phyloP scores from a whole-genome alignment of 2,797 vertebrate genomes.

The Gambelia wislizenii region DNA sequence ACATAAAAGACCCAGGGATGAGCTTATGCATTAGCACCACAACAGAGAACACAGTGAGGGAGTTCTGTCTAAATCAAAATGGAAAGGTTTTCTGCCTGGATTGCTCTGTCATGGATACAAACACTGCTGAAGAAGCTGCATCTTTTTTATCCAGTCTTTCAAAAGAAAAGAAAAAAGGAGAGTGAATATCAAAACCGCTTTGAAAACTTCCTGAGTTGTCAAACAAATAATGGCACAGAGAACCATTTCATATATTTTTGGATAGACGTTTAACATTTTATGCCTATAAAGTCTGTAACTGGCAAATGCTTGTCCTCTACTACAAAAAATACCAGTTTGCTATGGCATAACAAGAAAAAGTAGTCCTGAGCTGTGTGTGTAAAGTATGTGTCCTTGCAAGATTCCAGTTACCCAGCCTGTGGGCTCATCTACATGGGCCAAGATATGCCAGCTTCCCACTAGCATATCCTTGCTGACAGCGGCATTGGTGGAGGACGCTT shows the following conservation, averaged over 20 bases:
- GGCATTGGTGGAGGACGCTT: no score
- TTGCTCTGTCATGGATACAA: background rate
- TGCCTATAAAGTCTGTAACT: background rate
- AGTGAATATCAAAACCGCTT: background rate
- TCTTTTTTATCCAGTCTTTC: background rate
- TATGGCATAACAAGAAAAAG: background rate
- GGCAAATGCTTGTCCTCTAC: background rate
- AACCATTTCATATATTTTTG: background rate
- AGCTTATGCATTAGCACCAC: background rate
- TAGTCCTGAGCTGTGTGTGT: background rate
- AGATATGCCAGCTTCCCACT: no score
- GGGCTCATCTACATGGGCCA: no score
- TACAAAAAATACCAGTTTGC: background rate
- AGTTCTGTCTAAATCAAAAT: background rate
- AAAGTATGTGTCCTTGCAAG: background rate
- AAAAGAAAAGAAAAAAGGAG: background rate
- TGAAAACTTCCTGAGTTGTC: background rate
- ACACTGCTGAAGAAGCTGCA: background rate
- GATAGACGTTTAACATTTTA: background rate
- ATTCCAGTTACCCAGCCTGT: background rate
- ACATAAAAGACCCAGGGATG: background rate
- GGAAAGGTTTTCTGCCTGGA: background rate
- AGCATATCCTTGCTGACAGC: no score
- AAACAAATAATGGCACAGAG: background rate
- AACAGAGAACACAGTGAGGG: background rate